Percentiles rank a stretch among this genome's conserved stretches.
phyloP scores from a whole-genome alignment of 1,140 invertebrate species.

The Rhyacophila brunnea region DNA sequence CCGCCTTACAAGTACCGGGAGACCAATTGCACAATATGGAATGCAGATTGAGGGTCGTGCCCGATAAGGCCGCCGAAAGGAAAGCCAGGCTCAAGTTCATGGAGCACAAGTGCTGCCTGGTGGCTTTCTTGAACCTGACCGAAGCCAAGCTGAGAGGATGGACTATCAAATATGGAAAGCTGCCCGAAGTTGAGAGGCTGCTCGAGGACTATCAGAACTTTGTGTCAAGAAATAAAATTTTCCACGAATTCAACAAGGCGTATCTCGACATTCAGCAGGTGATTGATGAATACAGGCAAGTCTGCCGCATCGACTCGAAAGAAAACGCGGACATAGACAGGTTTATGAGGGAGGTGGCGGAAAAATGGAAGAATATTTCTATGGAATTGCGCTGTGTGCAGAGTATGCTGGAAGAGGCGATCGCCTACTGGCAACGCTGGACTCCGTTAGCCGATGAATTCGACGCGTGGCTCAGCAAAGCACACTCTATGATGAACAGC shows the following conservation, averaged over 20 bases:
- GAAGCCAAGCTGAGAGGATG: conserved; percentile 86
- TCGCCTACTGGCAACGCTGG: conserved; percentile 86
- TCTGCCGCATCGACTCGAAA: conserved; percentile 75
- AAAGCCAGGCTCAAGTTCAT: conserved; percentile 83
- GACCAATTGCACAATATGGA: conserved; percentile 82
- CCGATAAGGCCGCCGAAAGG: conserved; percentile 69
- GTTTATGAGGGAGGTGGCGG: conserved; percentile 82
- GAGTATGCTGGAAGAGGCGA: conserved; percentile 85
- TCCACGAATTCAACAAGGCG: conserved; percentile 92
- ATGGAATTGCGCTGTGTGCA: conserved; percentile 87
- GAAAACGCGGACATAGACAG: conserved; percentile 76
- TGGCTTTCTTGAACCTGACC: conserved; percentile 85
- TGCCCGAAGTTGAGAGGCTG: conserved; percentile 79
- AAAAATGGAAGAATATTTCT: conserved; percentile 86
- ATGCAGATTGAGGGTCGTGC: conserved; percentile 69
- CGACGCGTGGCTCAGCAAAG: conserved; percentile 75
- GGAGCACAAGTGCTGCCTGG: conserved; percentile 89
- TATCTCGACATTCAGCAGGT: conserved; percentile 89
- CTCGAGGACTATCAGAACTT: conserved; percentile 89
- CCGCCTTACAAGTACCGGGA: conserved; percentile 64
- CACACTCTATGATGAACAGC: conserved; percentile 72
- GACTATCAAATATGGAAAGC: conserved; percentile 84
- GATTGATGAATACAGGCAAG: conserved; percentile 85
- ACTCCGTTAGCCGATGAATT: conserved; percentile 70
- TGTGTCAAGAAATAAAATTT: conserved; percentile 87